Base-by-base conservation (phyloP, 2,797 vertebrate genomes). In the Apodemus agrarius region DNA sequence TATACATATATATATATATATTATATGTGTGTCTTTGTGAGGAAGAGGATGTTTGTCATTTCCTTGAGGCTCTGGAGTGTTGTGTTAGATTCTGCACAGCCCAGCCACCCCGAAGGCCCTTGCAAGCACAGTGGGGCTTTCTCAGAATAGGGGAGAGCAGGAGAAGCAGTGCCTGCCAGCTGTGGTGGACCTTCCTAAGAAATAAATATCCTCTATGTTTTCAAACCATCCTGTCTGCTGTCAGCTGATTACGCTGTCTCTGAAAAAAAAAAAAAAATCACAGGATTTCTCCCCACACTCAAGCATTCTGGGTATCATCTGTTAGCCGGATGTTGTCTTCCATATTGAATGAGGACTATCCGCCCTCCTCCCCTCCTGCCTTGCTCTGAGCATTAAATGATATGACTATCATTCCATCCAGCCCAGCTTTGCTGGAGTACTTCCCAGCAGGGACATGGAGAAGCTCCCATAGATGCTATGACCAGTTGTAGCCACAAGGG, bases 181-280 rank as follows among this genome's bases (percentile, higher is more conserved):
- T 80, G 72, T 96, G 74, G 95, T 95, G 96, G 96, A 96, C 63
- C 92, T 95, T 96, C 96, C 94, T 3, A 17, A 96, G 95, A 97
- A 98, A 98, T 98, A 98, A 98, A 98, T 90, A 96, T 93, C 95
- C 96, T 98, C 96, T 96, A 76, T 83, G 76, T 98, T 98, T 98
- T 97, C 98, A 97, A 89, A 91, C 87, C 63, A 86, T 94, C 43
- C 95, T 95, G 94, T 93, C 90, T 89, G 16, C 29, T 83, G 94
- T 80, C 89, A 92, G 22, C 69, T 74, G 88, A 85, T 95, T 59
- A 46, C 31, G 31, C 37, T 37, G 78, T 91, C 46, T 82, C 91
- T 3, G 95, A 95, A 72, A 52, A 52, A 49, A 95, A 72, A 52
- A 52, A 49, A 52, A 13, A 94, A 67, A 65, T 76, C 43, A 19